Evolutionary conservation across 2,113 vertebrate genomes (phyloP), one percentile per base, ranked within the genome.

Genomic region (Chinchilla lanigera): DNA sequence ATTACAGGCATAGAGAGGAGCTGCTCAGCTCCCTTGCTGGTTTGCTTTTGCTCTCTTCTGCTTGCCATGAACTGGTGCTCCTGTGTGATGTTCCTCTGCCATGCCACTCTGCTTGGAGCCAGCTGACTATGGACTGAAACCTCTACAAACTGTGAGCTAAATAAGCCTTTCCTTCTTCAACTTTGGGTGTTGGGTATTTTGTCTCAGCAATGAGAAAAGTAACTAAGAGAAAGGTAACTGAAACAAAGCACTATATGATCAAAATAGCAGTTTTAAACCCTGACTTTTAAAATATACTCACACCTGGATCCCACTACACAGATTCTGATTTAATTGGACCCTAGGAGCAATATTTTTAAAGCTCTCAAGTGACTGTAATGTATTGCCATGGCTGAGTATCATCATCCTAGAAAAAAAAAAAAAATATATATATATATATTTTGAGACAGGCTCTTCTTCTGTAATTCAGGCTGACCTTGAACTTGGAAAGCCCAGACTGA

Each of bases 221-320:
- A 69, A 60, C 8, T 24, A 60, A 16, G 58, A 26, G 47, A 50
- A 50, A 50, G 9, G 47, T 50, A 50, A 61, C 60, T 61, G 26
- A 61, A 26, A 10, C 6, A n/a, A 69, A 69, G 17, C 13, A 92
- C 60, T 5, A 0, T n/a, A 5, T 90, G 50, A 95, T 75, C 71
- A 83, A 54, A 85, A 22, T 58, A 91, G 44, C 24, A 60, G 65
- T 54, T 90, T 50, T 95, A 35, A 69, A 9, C 60, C 54, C 58
- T 69, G 56, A 88, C 30, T 19, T 81, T 87, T 80, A 63, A 96
- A 91, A 82, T 90, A 77, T 33, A 26, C 30, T 56, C 54, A 95
- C 20, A 67, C 0, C 8, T 35, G 28, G 4, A 26, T 41, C 30
- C 30, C 38, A 85, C 3, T 17, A n/a, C 47, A 90, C 47, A 90